Evolutionary conservation across 2,888 invertebrate genomes (phyloP), one percentile per base, ranked within the genome.

Genomic region (Aquatica leii): DNA sequence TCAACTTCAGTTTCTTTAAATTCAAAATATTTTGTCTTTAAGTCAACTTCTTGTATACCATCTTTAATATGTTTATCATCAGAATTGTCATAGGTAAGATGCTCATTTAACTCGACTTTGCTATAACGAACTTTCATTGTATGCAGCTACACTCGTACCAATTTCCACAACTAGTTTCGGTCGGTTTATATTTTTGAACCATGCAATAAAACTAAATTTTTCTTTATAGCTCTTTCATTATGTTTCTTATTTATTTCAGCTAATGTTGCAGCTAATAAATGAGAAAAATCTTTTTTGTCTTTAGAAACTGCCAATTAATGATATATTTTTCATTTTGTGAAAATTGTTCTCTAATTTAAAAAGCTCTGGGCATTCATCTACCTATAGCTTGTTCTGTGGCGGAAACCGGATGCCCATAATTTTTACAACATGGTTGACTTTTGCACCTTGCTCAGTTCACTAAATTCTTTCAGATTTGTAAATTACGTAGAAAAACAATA

Each of bases 401-500:
- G n/a, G n/a, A n/a, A n/a, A n/a, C n/a, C n/a, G n/a, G n/a, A n/a
- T n/a, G n/a, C n/a, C n/a, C n/a, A n/a, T n/a, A n/a, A n/a, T n/a
- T n/a, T n/a, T n/a, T n/a, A n/a, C n/a, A n/a, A n/a, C n/a, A n/a
- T n/a, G n/a, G n/a, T n/a, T n/a, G n/a, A n/a, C n/a, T n/a, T n/a
- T n/a, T n/a, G n/a, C n/a, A n/a, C n/a, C 43, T 43, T 1, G 2
- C 14, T 48, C 9, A 1, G 8, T 48, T n/a, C 24, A 48, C 11
- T 48, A 48, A 6, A 79, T 20, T 34, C 74, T 62, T 59, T 75
- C 70, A 3, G 75, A 62, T 62, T 77, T 78, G 61, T 76, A 76
- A 14, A 69, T 70, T 14, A 77, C 70, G 65, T 76, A 77, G 11
- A 72, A 75, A 20, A 77, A 75, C 11, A 78, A 67, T 8, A 78